Evolutionary conservation across 2,888 invertebrate species (phyloP).

Genomic region (Capitulum mitella): DNA sequence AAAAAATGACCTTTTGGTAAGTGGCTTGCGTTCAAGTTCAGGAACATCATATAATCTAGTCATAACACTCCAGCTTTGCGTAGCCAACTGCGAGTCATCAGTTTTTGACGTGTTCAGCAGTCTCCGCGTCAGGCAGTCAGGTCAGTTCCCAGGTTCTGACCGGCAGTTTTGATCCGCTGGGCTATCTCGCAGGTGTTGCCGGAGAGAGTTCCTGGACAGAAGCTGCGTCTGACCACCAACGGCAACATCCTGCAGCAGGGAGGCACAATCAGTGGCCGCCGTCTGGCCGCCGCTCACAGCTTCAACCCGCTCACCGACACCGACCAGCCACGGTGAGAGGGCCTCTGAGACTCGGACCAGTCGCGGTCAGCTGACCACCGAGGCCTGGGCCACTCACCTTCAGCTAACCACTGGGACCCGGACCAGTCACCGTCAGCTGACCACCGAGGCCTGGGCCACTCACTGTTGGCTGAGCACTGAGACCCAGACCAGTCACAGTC

Average conservation of each 20-base stretch:
- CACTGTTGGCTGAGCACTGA: no score
- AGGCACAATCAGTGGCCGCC: constrained; percentile 69
- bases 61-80: no score
- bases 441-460: constrained; percentile 63
- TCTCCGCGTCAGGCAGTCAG: no score
- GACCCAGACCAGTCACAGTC: constrained; percentile 66
- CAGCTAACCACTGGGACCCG: no score
- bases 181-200: constrained; percentile 56
- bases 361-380: constrained; percentile 64
- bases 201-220: constrained; percentile 56
- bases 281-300: constrained; percentile 37
- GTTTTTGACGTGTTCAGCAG: no score
- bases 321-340: constrained; percentile 69
- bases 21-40: no score
- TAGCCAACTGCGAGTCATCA: no score
- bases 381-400: constrained; percentile 64
- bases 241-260: constrained; percentile 73
- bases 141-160: no score
- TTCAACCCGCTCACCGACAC: constrained; percentile 33
- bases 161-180: no score
- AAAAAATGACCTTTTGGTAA: no score
- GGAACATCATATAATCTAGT: no score
- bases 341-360: constrained; percentile 70
- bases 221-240: constrained; percentile 67
- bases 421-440: constrained; percentile 65